Evolutionary conservation across 2,888 invertebrate genomes (phyloP), one percentile per base, ranked within the genome.

Genomic region (Apotomis turbidana): DNA sequence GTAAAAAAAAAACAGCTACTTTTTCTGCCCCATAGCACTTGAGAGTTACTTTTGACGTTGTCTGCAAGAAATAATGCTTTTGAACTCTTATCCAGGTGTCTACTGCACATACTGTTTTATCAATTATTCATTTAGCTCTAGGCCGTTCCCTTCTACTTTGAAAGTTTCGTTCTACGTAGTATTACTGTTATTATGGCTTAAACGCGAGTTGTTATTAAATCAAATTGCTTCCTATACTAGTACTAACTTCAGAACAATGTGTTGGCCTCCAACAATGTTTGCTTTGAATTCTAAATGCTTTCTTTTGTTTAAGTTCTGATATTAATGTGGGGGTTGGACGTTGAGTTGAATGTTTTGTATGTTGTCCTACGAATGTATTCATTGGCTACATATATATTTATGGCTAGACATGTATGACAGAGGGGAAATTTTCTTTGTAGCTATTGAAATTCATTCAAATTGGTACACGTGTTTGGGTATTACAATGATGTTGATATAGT

Each of bases 261-360:
- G 41, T 8, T 52, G 61, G 55, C 49, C 58, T n/a, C 63, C 54
- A 13, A 44, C 15, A 6, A 55, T 59, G 68, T 68, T 59, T 60
- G 68, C 41, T 68, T 59, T 68, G 38, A 59, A 68, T 68, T 59
- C 38, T 68, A 51, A 59, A 68, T 52, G 68, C 38, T 51, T 15
- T 59, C 68, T 51, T 58, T 68, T 59, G 68, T 59, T 68, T 68
- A 12, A 52, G n/a, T 67, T 67, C 58, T 49, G 49, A 38, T 63
- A 44, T 54, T 44, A 15, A 15, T 54, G 63, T 54, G 41, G 8
- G 9, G 57, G 5, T 36, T 5, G 54, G 5, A 15, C 41, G 41
- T 41, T n/a, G 54, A 54, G 13, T 54, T 54, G n/a, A 54, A 15
- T 13, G 13, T 13, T 49, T 10, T 10, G 49, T 49, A 8, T 49